Base-by-base conservation (phyloP, 2,888 invertebrate genomes). In the Tinea trinotella region DNA sequence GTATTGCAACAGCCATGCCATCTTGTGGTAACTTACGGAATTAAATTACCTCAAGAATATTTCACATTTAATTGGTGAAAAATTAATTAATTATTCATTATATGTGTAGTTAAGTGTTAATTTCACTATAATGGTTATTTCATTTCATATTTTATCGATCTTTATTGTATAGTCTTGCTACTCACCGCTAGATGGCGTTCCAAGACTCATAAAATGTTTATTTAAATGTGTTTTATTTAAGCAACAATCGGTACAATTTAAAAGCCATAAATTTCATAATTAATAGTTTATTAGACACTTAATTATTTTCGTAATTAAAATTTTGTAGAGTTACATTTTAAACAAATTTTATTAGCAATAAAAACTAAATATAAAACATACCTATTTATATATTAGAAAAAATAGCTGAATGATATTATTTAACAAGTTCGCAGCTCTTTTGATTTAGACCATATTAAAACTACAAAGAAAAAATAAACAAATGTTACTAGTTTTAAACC, bases 161-260 rank as follows among this genome's bases (percentile, higher is more conserved):
- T 50, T 24, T 40, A 3, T 15, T 15, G 19, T 52, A 18, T 44
- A 59, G 60, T 75, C 63, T 34, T 20, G 72, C 84, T 80, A 83
- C 77, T 79, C 75, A 56, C 50, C 70, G 60, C 65, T 68, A 83
- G 83, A 78, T 81, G 81, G 74, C 81, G 63, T 3, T 35, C n/a
- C n/a, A 35, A 35, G 22, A 3, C 7, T 22, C 22, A 22, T 5
- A 30, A 30, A 7, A 30, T 30, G 7, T 30, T 10, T 30, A n/a
- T 30, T 30, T 30, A 7, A 22, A 22, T 30, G 1, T n/a, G 30
- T n/a, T 30, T 30, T 4, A 30, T 30, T n/a, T 4, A 30, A 10
- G 7, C 30, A 4, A 30, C 30, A 30, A 30, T 10, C 7, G 30
- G 9, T 10, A 30, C 30, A 30, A 30, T 30, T 30, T 30, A 30